These are phyloP conservation scores for Luidia sarsii DNA, from an alignment of 53 echinoderm and acorn worm genomes.

Conservation along the genomic window DNA sequence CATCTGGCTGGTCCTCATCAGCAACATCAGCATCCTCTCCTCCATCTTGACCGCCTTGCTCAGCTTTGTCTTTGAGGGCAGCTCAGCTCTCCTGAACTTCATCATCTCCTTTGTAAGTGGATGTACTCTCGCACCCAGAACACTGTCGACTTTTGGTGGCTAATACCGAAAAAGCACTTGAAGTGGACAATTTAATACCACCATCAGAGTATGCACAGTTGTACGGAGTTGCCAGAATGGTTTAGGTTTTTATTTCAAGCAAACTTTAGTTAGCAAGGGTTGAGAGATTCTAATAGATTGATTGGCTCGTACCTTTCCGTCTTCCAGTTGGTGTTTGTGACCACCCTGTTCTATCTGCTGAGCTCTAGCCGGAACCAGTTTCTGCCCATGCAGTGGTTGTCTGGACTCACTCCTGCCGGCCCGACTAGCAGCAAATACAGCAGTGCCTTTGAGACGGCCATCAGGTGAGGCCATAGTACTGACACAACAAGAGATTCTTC, in stretches of 20 bases:
- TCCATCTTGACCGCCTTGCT: constrained; percentile 78
- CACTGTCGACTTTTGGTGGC: neutral
- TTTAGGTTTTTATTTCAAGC: no score
- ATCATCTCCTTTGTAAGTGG: constrained; percentile 94
- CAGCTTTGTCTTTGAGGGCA: constrained; percentile 81
- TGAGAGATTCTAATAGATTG: no score
- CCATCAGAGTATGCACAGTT: no score
- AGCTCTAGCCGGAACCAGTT: constrained; percentile 86
- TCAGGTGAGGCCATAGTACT: constrained; percentile 79
- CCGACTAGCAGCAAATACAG: constrained; percentile 73
- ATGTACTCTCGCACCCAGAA: no score
- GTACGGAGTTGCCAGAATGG: no score
- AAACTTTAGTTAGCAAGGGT: neutral
- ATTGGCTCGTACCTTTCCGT: neutral
- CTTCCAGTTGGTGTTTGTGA: constrained; percentile 85
- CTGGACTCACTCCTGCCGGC: constrained; percentile 75
- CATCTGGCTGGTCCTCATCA: constrained; percentile 80
- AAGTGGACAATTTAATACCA: no score
- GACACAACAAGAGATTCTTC: no score
- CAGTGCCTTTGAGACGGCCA: constrained; percentile 76
- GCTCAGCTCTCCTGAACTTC: constrained; percentile 97
- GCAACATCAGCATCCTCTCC: constrained; percentile 82
- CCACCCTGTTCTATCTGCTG: constrained; percentile 93
- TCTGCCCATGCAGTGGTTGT: constrained; percentile 90
- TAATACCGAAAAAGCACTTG: no score